Evolutionary conservation across 2,113 vertebrate genomes (phyloP), one percentile per base, ranked within the genome.

Genomic region (Piaya cayana): DNA sequence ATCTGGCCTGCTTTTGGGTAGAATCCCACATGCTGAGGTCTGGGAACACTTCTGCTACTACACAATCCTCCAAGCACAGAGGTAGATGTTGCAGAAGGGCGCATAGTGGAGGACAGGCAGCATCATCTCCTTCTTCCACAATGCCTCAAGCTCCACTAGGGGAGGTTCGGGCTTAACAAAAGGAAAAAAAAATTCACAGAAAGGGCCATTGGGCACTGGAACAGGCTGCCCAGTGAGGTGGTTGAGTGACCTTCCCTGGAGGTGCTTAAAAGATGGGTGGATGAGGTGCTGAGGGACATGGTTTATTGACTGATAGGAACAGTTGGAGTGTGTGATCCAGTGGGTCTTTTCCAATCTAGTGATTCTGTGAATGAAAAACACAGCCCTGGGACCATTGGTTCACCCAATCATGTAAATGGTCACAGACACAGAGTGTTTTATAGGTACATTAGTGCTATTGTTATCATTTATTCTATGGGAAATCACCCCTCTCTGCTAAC

Each of bases 41-140:
- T 39, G n/a, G 42, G 21, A 67, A 59, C 4, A 5, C 27, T 69
- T n/a, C 43, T 82, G 37, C 37, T 47, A 11, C 30, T 10, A 20
- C 37, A 22, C 22, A 43, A 60, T 17, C 15, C 36, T 10, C 15
- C 56, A 11, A n/a, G 50, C 22, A 43, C 15, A 5, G 18, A 32
- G 39, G 39, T 39, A 82, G 53, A 34, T 12, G 30, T 11, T 8
- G n/a, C 18, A 52, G 65, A 62, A 21, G 21, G 47, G 34, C 12
- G 20, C 5, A 3, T 2, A 7, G 58, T 4, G 22, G 7, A 5
- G 6, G 20, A 62, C 20, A 29, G 25, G 27, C 27, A 60, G 21
- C 42, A n/a, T 5, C 11, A 1, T 4, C 50, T 32, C 13, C 6
- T 7, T 2, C 15, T 17, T 45, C 20, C 2, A 0, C 42, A 56